Evolutionary conservation across 2,797 vertebrate genomes (phyloP), one percentile per base, ranked within the genome.

Genomic region (Melanotaenia pygmaea): DNA sequence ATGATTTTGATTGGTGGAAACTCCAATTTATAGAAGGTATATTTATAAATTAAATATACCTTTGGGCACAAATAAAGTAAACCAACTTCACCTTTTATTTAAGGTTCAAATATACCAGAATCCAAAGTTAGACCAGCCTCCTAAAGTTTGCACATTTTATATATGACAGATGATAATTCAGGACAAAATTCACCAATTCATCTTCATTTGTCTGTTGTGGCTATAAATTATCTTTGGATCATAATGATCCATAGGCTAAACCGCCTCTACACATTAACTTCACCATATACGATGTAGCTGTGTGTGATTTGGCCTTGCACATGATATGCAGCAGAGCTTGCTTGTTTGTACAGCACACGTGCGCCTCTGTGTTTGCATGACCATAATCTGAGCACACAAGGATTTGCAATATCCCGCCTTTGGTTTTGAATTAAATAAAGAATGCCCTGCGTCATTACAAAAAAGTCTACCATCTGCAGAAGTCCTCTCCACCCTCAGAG

Each of bases 381-480:
- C 63, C 43, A 59, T 73, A 28, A 30, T 43, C 71, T 74, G 70
- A 70, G 59, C 54, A 77, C 74, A 78, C 72, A 77, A 12, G 67
- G 62, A 69, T 66, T 47, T 58, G 16, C 58, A 43, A 61, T 67
- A 47, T 63, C 45, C 72, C 64, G 58, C 69, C 67, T 64, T 70
- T 58, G 3, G 54, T 73, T 77, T 85, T 37, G 6, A 37, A 7
- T 81, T 79, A 75, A 78, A 85, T 72, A 22, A 59, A 37, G 56
- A 61, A 50, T 67, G 32, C 61, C 56, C 37, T 65, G 66, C 69
- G 0, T 86, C 72, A 70, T 74, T 77, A 77, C 58, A 54, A 83
- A 86, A 83, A 79, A 67, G 69, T 83, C 79, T 69, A 72, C 85
- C 88, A 91, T 90, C 83, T 91, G 88, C 65, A 22, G 76, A 32